Conservation (phyloP, 1,140 invertebrate genomes). For the Drosophila funebris region DNA sequence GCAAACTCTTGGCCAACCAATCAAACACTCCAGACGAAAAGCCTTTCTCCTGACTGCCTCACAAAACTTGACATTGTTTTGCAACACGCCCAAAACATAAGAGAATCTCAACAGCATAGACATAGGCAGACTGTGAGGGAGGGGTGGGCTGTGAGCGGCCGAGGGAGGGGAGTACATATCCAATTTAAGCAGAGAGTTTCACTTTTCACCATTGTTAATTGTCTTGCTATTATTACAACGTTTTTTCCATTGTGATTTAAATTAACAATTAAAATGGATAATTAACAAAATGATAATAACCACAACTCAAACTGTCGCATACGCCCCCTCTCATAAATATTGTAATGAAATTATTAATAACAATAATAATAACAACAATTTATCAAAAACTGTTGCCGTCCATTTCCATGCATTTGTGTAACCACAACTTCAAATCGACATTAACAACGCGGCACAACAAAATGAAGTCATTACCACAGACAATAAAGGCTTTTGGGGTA, state of each 20-base stretch:
- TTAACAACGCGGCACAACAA: constrained; percentile 34
- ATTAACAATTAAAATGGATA: constrained; percentile 75
- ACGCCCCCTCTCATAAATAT: constrained; percentile 7
- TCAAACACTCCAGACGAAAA: neutral
- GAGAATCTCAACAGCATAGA: constrained; percentile 40
- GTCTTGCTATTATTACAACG: constrained; percentile 6
- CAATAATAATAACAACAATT: constrained; percentile 57
- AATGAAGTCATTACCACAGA: constrained; percentile 73
- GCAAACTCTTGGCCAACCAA: constrained; percentile 9
- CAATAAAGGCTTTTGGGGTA: constrained; percentile 42
- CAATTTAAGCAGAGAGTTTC: constrained; percentile 65
- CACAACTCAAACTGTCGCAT: neutral
- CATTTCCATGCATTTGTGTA: constrained; percentile 36
- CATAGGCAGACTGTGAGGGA: neutral
- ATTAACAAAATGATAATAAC: constrained; percentile 71
- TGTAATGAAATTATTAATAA: constrained; percentile 14
- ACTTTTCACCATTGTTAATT: constrained; percentile 54
- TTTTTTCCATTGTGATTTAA: constrained; percentile 51
- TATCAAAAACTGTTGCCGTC: constrained; percentile 44
- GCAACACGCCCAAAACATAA: constrained; percentile 54
- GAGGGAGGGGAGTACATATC: neutral
- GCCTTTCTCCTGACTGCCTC: constrained; percentile 53
- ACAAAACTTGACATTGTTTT: constrained; percentile 47
- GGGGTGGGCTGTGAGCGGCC: neutral
- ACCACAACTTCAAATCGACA: constrained; percentile 25